Evolutionary conservation across 2,888 invertebrate genomes (phyloP).

Genomic region (Sabatieria punctata): DNA sequence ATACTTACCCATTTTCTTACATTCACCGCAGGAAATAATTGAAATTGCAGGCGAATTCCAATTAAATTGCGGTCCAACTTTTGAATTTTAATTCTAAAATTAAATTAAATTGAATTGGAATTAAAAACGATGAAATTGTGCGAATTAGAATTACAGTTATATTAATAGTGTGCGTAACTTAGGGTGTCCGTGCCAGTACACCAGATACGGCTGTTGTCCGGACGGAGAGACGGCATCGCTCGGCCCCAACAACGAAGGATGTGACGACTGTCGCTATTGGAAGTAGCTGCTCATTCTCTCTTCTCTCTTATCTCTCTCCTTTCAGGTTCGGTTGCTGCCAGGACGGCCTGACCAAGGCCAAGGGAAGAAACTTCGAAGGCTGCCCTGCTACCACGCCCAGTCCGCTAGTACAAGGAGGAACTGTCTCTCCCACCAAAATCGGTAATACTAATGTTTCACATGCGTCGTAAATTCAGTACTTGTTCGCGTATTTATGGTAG

Average conservation of each 20-base stretch:
- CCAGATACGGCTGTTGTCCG: conserved; percentile 33
- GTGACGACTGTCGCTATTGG: conserved; percentile 13
- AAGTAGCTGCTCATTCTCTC: neutral
- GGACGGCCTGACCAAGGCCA: neutral
- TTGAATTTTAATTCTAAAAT: too few species aligned
- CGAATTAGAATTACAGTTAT: too few species aligned
- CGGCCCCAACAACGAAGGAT: conserved; percentile 8
- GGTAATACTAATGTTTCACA: neutral
- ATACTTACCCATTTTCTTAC: too few species aligned
- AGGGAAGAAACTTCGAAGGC: conserved; percentile 1
- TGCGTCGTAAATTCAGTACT: neutral
- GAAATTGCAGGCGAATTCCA: too few species aligned
- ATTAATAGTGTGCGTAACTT: too few species aligned
- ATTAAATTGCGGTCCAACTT: too few species aligned
- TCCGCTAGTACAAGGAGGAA: neutral
- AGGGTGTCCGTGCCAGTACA: conserved; percentile 35
- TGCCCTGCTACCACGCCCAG: conserved; percentile 1
- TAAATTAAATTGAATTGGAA: too few species aligned
- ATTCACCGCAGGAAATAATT: too few species aligned
- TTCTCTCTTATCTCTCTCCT: neutral
- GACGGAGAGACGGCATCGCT: conserved; percentile 23
- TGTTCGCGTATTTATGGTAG: neutral
- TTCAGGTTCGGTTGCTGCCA: neutral
- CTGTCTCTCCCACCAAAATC: neutral
- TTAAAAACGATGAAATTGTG: too few species aligned